Evolutionary conservation across 2,797 vertebrate genomes (phyloP), one percentile per base, ranked within the genome.

Genomic region (Myotis findleyi): DNA sequence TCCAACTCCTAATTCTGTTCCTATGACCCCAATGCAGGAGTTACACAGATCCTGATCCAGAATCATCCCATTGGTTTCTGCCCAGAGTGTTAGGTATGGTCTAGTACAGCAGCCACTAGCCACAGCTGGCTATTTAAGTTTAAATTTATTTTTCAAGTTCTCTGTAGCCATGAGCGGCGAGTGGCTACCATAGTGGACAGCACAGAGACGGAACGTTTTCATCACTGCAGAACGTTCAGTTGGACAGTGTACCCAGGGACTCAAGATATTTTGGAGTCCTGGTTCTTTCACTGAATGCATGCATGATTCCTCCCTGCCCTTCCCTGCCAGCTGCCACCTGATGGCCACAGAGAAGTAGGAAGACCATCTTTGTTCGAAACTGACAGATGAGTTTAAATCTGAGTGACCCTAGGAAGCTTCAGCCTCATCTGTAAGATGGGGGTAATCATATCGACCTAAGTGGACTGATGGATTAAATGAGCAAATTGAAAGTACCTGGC

Each of bases 371-470:
- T 75, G 10, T 36, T 66, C 41, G 8, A 92, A 75, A 66, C 44
- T 69, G 55, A 72, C 20, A 94, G 36, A 69, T 38, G 14, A 75
- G 36, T 36, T 88, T 92, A 95, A 94, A 92, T 88, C 75, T n/a
- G 21, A 84, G 68, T 49, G 44, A 89, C 79, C 23, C 73, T 68
- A 53, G 47, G 14, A 66, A 89, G 71, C 18, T 36, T 88, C 20
- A 49, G n/a, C 71, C 55, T 86, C 33, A 33, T 80, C 73, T 93
- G 5, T 95, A 72, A 97, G 94, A 71, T 81, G 64, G 81, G 20
- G 87, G 79, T 82, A 77, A 89, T 77, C 55, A 0, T 66, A 69
- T 89, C 14, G 6, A 55, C 44, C 27, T 36, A 53, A 44, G 55
- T 89, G 87, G 49, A 30, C 30, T 80, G 44, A 68, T 3, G 9